Evolutionary conservation across 2,888 invertebrate species (phyloP), one percentile per base, ranked within the genome.

Genomic region (Stenolophus ochropezus): DNA sequence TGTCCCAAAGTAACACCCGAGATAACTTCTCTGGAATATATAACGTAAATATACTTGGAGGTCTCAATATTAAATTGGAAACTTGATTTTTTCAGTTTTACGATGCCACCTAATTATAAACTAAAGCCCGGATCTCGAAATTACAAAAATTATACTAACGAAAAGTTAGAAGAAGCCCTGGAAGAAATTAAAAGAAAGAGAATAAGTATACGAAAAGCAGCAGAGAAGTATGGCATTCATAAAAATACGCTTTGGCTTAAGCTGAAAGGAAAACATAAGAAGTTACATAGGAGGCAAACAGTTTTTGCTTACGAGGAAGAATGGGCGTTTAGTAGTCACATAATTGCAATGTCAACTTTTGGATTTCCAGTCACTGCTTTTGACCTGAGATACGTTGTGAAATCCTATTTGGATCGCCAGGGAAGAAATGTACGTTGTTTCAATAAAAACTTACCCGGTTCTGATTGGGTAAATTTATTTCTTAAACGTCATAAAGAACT

Each of bases 281-380:
- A 47, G 16, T 27, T 20, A 4, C 16, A 14, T 71, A 18, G 71
- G 33, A 33, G 42, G 8, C 71, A 33, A 71, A 33, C 42, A 27
- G 71, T 71, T 33, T 42, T 71, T 18, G 8, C 33, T 20, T 2
- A 33, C 8, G 42, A 20, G 4, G 16, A 71, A 23, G 71, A 71
- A 42, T 4, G 1, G n/a, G 20, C 33, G 2, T 42, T 71, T 5
- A 33, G 11, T 42, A 25, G 51, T 11, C 71, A 80, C 47, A 49
- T 80, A 8, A 49, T 80, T 51, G 16, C 56, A 21, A 18, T 73
- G 71, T 47, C 80, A 14, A 14, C 3, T 8, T 80, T 23, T 20
- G 71, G 80, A 23, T 80, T 80, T 51, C 80, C 80, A 65, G 73
- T 80, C 21, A 73, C 42, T 53, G 23, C 14, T 20, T 23, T 51